A percentile compares a stretch with the other conserved stretches of the same genome.
Evolutionary conservation across 2,888 invertebrate species (phyloP).

Genomic region (Drosophila nr. perissopoda): DNA sequence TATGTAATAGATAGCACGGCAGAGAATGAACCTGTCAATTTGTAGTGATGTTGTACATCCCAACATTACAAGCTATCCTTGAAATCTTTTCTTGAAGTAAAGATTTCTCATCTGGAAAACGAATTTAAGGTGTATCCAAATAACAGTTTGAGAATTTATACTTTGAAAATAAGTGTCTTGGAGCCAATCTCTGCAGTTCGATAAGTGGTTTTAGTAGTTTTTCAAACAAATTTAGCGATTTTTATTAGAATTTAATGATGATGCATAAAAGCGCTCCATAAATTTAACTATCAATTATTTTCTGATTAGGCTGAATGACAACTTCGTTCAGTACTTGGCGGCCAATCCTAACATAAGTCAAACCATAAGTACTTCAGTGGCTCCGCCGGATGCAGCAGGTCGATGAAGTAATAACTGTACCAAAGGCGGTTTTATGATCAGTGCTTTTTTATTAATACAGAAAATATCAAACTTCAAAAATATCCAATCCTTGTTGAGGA

Average conservation of each 20-base stretch:
- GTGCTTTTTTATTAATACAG: background rate
- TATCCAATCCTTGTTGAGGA: constrained; percentile 4
- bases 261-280: too few species aligned
- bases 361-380: constrained; percentile 28
- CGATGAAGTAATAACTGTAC: constrained; percentile 43
- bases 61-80: background rate
- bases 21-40: background rate
- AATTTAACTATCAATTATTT: background rate
- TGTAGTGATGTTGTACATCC: too few species aligned
- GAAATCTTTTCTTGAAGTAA: background rate
- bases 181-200: background rate
- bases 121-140: background rate
- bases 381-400: constrained; percentile 28
- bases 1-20: background rate
- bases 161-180: background rate
- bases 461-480: constrained; percentile 21
- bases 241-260: accelerated
- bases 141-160: background rate
- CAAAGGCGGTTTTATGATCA: constrained; percentile 23
- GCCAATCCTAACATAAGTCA: constrained; percentile 45
- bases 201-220: accelerated
- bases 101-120: background rate
- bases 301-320: background rate
- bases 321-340: background rate
- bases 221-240: background rate